Evolutionary conservation across 2,888 invertebrate species (phyloP), one percentile per base, ranked within the genome.

Genomic region (Drosophila macrospina): DNA sequence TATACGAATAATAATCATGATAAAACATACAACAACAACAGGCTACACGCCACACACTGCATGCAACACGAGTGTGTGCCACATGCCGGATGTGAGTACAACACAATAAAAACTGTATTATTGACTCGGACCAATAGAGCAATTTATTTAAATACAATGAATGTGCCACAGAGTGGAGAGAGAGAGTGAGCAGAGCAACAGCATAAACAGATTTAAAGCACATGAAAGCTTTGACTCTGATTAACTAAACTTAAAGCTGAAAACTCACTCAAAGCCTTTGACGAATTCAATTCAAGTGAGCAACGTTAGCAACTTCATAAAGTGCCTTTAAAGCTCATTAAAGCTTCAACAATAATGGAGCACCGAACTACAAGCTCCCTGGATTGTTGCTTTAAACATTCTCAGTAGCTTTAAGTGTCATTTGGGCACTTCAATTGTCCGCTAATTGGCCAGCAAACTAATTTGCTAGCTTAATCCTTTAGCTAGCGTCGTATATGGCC

Each of bases 1-100:
- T 66, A 63, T 59, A 47, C 55, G 67, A 78, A 87, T 72, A 74
- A 80, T 74, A 70, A 76, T 80, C 67, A 77, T 69, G 60, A 82
- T 71, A 65, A 57, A 42, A 62, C 54, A 20, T 32, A 54, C 28
- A 1, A 26, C n/a, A 2, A 7, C 26, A 6, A 28, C 28, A 28
- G 5, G 28, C 28, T 6, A 8, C 56, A 62, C 15, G 48, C 41
- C n/a, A 34, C 63, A 42, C 8, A 15, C 42, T 26, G 39, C 37
- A 54, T 32, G 32, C 41, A 15, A 30, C 52, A 52, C 39, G 26
- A 26, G 24, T 44, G 20, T 55, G 52, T 66, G 34, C 24, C 41
- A 28, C 67, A 67, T 37, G 59, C 48, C 50, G 63, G 36, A 20
- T 41, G 48, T 39, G 30, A 30, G 10, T 11, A 50, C 45, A 52